phyloP scores from a whole-genome alignment of 1,140 invertebrate genomes.

The Caenorhabditis remanei region DNA sequence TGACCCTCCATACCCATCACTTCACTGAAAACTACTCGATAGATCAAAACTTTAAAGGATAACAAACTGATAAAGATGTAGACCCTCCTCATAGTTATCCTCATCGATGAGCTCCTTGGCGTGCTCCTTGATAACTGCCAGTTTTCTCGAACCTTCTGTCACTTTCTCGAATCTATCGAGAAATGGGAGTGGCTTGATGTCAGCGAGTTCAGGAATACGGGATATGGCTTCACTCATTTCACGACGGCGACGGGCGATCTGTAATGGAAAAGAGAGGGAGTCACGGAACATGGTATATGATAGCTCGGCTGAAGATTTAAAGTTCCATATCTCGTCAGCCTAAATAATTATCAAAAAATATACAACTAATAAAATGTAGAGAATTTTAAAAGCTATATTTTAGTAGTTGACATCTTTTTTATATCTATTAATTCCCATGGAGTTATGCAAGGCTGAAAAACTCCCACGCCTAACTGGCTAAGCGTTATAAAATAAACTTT shows the following conservation, averaged over 20 bases:
- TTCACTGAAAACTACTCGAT: slow-evolving; percentile 79
- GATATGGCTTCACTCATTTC: slow-evolving; percentile 64
- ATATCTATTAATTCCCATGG: too few species aligned
- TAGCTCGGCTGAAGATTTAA: too few species aligned
- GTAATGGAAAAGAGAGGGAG: not conserved
- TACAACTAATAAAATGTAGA: too few species aligned
- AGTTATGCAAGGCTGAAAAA: too few species aligned
- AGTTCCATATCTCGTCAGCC: too few species aligned
- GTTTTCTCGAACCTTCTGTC: slow-evolving; percentile 85
- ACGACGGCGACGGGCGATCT: slow-evolving; percentile 55
- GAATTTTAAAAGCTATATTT: not conserved
- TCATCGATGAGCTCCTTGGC: slow-evolving; percentile 83
- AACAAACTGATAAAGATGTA: not conserved
- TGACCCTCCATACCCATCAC: slow-evolving; percentile 60
- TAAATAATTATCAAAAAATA: too few species aligned
- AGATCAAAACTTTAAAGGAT: slow-evolving; percentile 79
- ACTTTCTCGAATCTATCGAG: slow-evolving; percentile 89
- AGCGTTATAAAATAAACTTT: too few species aligned
- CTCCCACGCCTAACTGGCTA: too few species aligned
- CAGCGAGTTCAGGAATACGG: slow-evolving; percentile 80
- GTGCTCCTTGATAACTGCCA: slow-evolving; percentile 80
- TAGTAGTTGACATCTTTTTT: not conserved
- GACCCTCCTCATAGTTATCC: not conserved
- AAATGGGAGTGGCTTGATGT: slow-evolving; percentile 84
- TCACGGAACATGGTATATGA: too few species aligned